A percentile compares a stretch with the other conserved stretches of the same genome.
Conservation (phyloP, 2,888 invertebrate species). For the Apodemia duryi region DNA sequence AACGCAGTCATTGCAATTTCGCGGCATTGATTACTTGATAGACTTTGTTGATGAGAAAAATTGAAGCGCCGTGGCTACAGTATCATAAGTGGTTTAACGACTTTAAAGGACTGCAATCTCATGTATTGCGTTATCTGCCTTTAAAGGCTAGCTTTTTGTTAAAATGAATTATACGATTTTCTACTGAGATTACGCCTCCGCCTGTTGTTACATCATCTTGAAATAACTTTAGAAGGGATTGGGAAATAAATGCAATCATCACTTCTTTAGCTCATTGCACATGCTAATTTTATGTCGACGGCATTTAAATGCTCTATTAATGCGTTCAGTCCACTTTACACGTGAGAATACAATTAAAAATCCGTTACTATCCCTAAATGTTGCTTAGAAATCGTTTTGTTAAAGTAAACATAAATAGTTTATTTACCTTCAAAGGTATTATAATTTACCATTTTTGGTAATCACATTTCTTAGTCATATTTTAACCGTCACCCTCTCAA, state of each 20-base stretch:
- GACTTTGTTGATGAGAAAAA: constrained; percentile 59
- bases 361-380: not conserved
- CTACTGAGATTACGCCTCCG: constrained; percentile 37
- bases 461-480: no score
- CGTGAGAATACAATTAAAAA: constrained; percentile 5
- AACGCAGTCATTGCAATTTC: constrained; percentile 41
- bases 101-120: constrained; percentile 65
- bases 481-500: no score
- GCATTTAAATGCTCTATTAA: constrained; percentile 17
- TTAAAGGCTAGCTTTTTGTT: constrained; percentile 64
- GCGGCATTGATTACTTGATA: constrained; percentile 39
- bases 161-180: constrained; percentile 48
- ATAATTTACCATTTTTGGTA: no score
- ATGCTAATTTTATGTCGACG: constrained; percentile 18
- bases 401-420: not conserved
- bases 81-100: constrained; percentile 65
- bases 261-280: constrained; percentile 17
- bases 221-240: constrained; percentile 22
- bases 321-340: constrained; percentile 1
- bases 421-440: no score
- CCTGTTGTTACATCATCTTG: constrained; percentile 24
- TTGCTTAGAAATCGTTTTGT: not conserved
- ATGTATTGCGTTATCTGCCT: constrained; percentile 52
- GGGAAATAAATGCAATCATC: constrained; percentile 22
- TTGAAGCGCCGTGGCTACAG: constrained; percentile 45